These are phyloP conservation scores for Pseudocheirus occidentalis DNA, from an alignment of 2,797 vertebrate species.

Conservation along the genomic window DNA sequence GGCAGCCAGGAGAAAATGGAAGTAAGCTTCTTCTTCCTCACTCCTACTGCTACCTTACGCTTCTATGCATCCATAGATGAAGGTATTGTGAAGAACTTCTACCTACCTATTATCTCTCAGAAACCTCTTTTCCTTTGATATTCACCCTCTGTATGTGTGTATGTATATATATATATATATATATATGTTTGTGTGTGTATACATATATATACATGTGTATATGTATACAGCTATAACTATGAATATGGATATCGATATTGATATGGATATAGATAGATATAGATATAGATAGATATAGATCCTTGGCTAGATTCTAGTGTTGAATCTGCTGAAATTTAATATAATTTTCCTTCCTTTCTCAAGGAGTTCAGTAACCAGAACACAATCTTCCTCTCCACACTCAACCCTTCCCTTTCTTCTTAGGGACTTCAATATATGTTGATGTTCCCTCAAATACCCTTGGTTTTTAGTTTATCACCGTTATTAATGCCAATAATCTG, in stretches of 20 bases:
- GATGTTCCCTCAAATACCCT: neutral
- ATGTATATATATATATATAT: too few relatives aligned
- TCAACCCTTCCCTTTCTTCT: neutral
- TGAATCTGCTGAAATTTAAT: neutral
- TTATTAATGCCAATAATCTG: neutral
- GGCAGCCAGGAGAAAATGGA: neutral
- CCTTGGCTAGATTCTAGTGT: neutral
- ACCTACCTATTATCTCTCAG: neutral
- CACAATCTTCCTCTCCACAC: neutral
- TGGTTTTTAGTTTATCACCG: neutral
- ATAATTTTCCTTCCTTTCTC: neutral
- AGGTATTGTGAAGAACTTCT: neutral
- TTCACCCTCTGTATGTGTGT: neutral
- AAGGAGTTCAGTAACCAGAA: neutral
- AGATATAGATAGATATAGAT: neutral
- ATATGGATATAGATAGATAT: too few relatives aligned
- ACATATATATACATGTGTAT: too few relatives aligned
- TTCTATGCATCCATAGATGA: too few relatives aligned
- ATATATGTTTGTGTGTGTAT: too few relatives aligned
- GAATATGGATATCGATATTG: too few relatives aligned
- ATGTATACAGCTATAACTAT: neutral
- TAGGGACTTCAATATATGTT: neutral
- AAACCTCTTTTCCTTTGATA: neutral
- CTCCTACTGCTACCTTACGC: neutral
- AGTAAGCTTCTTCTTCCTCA: neutral